Conservation (phyloP, 1,140 invertebrate genomes). For the Periplaneta americana region DNA sequence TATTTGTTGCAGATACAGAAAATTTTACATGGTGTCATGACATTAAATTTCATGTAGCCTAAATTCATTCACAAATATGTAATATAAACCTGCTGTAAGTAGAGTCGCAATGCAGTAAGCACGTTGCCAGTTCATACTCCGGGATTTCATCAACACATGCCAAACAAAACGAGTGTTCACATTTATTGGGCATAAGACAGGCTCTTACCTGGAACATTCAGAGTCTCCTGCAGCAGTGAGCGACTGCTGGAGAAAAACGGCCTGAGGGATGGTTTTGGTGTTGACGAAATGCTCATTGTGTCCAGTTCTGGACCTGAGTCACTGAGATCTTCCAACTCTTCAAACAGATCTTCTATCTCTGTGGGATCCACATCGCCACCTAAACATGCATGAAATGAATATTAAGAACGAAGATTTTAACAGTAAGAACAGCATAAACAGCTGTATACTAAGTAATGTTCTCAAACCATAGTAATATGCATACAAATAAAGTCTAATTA, state of each 20-base stretch:
- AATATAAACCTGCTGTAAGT: too few relatives aligned
- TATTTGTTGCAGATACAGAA: too few relatives aligned
- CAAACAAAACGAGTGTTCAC: neutral
- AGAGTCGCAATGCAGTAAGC: too few relatives aligned
- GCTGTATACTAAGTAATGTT: neutral
- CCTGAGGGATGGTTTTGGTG: slow-evolving; percentile 89
- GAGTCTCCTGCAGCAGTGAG: slow-evolving; percentile 52
- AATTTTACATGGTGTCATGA: too few relatives aligned
- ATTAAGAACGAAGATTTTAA: too few relatives aligned
- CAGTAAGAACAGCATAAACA: neutral
- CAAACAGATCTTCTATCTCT: slow-evolving; percentile 69
- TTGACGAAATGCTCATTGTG: slow-evolving; percentile 93
- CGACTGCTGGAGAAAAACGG: slow-evolving; percentile 91
- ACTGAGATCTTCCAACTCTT: slow-evolving; percentile 87
- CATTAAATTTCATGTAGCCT: too few relatives aligned
- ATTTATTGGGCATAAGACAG: neutral
- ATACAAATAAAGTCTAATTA: neutral
- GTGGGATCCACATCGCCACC: slow-evolving; percentile 53
- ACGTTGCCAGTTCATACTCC: too few relatives aligned
- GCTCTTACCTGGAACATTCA: slow-evolving; percentile 26
- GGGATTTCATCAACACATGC: neutral
- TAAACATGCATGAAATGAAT: slow-evolving; percentile 22
- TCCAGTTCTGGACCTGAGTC: slow-evolving; percentile 93
- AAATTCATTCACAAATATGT: too few relatives aligned
- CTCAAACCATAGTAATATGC: neutral